Evolutionary conservation across 2,888 invertebrate genomes (phyloP), one percentile per base, ranked within the genome.

Genomic region (Mythimna ferrago): DNA sequence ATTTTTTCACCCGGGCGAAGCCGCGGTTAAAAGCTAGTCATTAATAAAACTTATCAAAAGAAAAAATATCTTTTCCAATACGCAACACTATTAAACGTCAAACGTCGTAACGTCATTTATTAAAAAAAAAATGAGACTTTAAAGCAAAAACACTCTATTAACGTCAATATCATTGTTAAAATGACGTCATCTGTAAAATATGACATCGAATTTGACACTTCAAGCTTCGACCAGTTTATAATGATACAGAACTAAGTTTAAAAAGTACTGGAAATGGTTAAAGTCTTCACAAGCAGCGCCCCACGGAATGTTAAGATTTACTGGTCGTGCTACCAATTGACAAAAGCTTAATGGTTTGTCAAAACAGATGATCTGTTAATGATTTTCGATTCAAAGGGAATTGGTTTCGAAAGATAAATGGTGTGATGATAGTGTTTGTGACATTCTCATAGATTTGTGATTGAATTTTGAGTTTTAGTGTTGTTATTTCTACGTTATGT

Each of bases 291-390:
- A 38, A 63, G 57, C 26, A 62, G 89, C 88, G 87, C 88, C 86
- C 7, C 3, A 16, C 0, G 3, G 2, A 11, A 21, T 26, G 2
- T 67, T 63, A 71, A 57, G 32, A 32, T 71, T 64, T 9, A 14
- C 9, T 81, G 56, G 73, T 14, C 16, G 1, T 61, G 87, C 80
- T 90, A 88, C 88, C 76, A 76, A 80, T 85, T 76, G 84, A 81
- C 71, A 76, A 74, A 87, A 86, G 89, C 87, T 89, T 94, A 95
- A 95, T 95, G 95, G 94, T 91, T 91, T 96, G 95, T 95, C 96
- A 95, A 95, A 96, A 95, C 93, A 95, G 94, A 94, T 94, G 92
- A 92, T 91, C 90, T 87, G 87, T 90, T 94, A 95, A 95, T 94
- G 94, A 92, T 90, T 89, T 88, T 86, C 86, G 86, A 91, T 91